These are phyloP conservation scores for Sinocyclocheilus anophthalmus DNA, from an alignment of 2,113 vertebrate genomes.

Conservation along the genomic window DNA sequence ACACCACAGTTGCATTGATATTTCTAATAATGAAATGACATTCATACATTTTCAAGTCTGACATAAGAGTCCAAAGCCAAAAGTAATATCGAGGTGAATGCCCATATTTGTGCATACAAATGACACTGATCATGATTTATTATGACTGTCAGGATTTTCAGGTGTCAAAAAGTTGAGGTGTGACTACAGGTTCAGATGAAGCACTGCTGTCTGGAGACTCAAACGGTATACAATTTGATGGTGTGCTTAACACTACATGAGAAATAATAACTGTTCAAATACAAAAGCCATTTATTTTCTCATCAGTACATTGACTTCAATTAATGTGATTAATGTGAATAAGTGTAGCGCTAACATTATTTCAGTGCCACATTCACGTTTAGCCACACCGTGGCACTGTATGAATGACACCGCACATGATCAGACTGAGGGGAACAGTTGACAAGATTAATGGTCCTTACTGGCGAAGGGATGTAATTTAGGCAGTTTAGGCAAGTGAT, in stretches of 20 bases:
- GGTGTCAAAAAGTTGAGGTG: background rate
- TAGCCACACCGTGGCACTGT: conserved; percentile 39
- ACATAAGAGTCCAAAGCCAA: background rate
- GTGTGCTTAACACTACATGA: conserved; percentile 26
- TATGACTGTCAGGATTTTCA: conserved; percentile 24
- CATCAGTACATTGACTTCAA: background rate
- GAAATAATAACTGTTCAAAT: conserved; percentile 17
- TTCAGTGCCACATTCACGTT: background rate
- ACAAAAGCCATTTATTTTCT: conserved; percentile 22
- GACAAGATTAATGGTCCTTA: conserved; percentile 20
- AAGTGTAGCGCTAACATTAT: background rate
- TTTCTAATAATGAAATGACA: background rate
- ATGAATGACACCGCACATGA: background rate
- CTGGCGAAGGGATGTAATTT: conserved; percentile 16
- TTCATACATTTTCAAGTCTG: background rate
- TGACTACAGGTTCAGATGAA: conserved; percentile 1
- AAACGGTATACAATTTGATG: too few relatives aligned
- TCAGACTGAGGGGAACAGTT: background rate
- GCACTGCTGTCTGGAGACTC: too few relatives aligned
- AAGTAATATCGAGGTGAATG: background rate
- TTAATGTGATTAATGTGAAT: background rate
- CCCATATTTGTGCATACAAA: background rate
- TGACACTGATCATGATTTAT: background rate
- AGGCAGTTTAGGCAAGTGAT: conserved; percentile 30
- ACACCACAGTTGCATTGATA: background rate